Base-by-base conservation (phyloP, 2,113 vertebrate species). In the Dendropsophus ebraccatus region DNA sequence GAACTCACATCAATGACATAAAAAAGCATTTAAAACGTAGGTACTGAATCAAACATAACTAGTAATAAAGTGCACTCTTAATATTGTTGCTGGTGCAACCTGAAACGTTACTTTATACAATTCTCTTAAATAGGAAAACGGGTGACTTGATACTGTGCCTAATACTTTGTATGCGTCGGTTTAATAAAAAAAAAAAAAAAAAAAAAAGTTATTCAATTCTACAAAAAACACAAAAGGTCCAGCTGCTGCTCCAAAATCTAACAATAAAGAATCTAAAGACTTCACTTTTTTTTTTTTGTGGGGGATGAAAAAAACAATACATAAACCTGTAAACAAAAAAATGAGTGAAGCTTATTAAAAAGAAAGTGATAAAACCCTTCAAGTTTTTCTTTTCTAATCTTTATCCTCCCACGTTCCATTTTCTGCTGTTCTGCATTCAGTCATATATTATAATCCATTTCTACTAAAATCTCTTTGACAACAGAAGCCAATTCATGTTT, bases 381-480 rank as follows among this genome's bases (percentile, higher is more conserved):
- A 45, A 73, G 65, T 73, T 81, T 73, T 41, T 73, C 19, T n/a
- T 19, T 89, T 52, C 83, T 90, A 90, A 35, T 87, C 77, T 84
- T 86, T 86, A 54, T 87, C 82, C 81, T 89, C 85, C 89, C 81
- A 86, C 7, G 56, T 86, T 79, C 83, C 73, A 89, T 80, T 85
- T 87, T 12, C 79, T 87, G 52, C 45, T 21, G 1, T 4, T 30
- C 50, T 49, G 74, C 72, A 74, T 2, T 19, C 83, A 81, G 49
- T 4, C 37, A 37, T 41, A 41, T 84, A 88, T 0, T 16, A 32
- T 32, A 23, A 87, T 16, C 88, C 79, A 49, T 69, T 88, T 82
- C 81, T 83, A 76, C 81, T 90, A 90, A 90, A 91, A 91, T 91
- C 78, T 90, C 90, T 91, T 88, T 89, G 87, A 91, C 88, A 89